Percentiles rank a stretch among this genome's conserved stretches.
phyloP scores from a whole-genome alignment of 2,888 invertebrate species.

The Cactoblastis cactorum region DNA sequence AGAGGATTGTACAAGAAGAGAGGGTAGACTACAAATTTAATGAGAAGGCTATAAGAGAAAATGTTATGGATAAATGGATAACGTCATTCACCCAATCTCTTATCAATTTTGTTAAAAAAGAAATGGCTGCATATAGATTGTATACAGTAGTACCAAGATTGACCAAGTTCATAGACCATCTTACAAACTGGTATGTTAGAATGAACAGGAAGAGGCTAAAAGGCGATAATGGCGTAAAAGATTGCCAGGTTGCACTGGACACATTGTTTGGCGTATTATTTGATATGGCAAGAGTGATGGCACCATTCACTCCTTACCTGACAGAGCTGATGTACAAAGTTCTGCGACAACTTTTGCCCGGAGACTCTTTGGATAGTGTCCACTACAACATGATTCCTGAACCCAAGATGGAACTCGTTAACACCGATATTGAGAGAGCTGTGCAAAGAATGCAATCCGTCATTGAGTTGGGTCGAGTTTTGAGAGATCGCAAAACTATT shows the following conservation, averaged over 20 bases:
- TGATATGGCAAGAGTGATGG: constrained; percentile 95
- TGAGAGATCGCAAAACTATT: constrained; percentile 95
- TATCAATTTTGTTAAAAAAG: constrained; percentile 90
- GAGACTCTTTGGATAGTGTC: constrained; percentile 84
- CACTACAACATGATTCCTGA: constrained; percentile 95
- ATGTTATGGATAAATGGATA: constrained; percentile 99
- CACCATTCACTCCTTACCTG: constrained; percentile 98
- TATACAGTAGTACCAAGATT: constrained; percentile 97
- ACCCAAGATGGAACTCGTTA: constrained; percentile 84
- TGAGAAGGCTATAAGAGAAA: constrained; percentile 75
- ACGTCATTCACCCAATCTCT: constrained; percentile 97
- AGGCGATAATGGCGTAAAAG: constrained; percentile 90
- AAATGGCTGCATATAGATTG: constrained; percentile 96
- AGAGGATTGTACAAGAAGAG: constrained; percentile 86
- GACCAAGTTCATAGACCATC: constrained; percentile 97
- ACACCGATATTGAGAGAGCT: constrained; percentile 91
- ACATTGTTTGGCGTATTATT: constrained; percentile 93
- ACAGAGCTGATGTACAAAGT: constrained; percentile 97
- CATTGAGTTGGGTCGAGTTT: constrained; percentile 94
- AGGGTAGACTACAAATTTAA: constrained; percentile 77
- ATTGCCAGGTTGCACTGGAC: constrained; percentile 90
- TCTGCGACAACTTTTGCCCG: constrained; percentile 82
- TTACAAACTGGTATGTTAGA: constrained; percentile 99
- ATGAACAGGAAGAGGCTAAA: constrained; percentile 97
- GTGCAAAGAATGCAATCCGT: constrained; percentile 96